These are phyloP conservation scores for Anneissia japonica DNA, from an alignment of 35 echinoderm and acorn worm genomes.

Conservation along the genomic window DNA sequence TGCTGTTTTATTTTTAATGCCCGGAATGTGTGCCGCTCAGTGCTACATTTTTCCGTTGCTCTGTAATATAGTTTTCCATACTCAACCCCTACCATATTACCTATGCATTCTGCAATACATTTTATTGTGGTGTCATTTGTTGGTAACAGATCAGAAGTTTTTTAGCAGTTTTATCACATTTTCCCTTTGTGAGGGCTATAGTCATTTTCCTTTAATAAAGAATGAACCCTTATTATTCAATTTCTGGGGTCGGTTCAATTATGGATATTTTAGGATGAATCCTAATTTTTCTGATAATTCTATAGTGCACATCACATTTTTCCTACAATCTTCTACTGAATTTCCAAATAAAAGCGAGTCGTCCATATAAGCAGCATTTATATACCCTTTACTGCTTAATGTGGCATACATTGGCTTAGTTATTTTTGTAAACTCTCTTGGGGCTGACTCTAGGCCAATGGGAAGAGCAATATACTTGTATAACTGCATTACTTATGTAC, in stretches of 20 bases:
- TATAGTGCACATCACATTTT: neutral
- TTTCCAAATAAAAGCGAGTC: constrained; percentile 13
- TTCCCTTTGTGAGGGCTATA: neutral
- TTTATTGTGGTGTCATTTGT: constrained; percentile 2
- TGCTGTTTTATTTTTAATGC: too few species aligned
- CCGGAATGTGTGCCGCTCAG: neutral
- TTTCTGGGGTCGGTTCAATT: neutral
- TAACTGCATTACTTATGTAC: neutral
- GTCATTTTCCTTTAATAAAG: constrained; percentile 12
- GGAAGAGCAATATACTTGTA: constrained; percentile 22
- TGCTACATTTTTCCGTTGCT: constrained; percentile 1
- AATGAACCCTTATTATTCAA: constrained; percentile 18
- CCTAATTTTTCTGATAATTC: constrained; percentile 14
- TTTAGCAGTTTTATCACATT: neutral
- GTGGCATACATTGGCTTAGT: constrained; percentile 23
- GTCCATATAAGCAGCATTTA: constrained; percentile 9
- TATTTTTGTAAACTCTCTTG: constrained; percentile 28
- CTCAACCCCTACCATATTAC: constrained; percentile 25
- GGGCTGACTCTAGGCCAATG: constrained; percentile 20
- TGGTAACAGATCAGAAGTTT: constrained; percentile 14
- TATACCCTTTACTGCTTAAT: constrained; percentile 6
- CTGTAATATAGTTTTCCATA: constrained; percentile 24
- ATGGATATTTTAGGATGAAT: constrained; percentile 11
- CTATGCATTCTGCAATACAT: constrained; percentile 7
- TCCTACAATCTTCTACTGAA: neutral